phyloP scores from a whole-genome alignment of 2,797 vertebrate species.

The Chlorospingus flavigularis region DNA sequence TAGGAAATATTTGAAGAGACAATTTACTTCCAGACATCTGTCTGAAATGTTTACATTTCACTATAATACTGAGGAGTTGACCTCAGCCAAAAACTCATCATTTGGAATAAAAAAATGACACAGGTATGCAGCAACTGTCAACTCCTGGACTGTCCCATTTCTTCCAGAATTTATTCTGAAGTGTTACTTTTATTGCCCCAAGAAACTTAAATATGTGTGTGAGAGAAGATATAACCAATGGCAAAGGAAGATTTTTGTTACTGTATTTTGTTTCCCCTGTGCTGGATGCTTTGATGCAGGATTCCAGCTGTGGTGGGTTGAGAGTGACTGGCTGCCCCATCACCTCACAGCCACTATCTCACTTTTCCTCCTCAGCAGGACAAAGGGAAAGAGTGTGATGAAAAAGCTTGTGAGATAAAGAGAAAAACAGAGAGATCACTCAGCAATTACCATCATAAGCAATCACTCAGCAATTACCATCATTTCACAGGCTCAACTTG shows the following conservation, averaged over 20 bases:
- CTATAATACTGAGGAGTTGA: not conserved
- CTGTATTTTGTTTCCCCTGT: not conserved
- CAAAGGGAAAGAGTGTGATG: not conserved
- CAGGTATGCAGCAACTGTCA: not conserved
- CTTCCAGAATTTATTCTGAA: not conserved
- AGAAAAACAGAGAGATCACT: not conserved
- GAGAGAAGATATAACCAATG: not conserved
- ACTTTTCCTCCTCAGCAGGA: not conserved
- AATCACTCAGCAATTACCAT: not conserved
- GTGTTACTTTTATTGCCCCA: not conserved
- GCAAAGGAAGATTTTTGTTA: not conserved
- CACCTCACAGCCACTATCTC: not conserved
- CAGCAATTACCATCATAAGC: fast-evolving
- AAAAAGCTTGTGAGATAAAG: not conserved
- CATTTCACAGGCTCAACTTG: fast-evolving
- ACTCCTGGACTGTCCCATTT: not conserved
- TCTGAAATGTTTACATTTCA: not conserved
- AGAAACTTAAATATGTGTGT: not conserved
- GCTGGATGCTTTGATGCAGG: not conserved
- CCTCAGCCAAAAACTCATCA: not conserved
- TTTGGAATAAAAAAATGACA: not conserved
- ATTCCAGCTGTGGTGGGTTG: not conserved
- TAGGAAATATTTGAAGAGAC: not conserved
- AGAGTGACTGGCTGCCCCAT: not conserved
- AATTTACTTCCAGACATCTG: not conserved